Evolutionary conservation across 2,113 vertebrate species (phyloP).

Genomic region (Odocoileus hemionus): DNA sequence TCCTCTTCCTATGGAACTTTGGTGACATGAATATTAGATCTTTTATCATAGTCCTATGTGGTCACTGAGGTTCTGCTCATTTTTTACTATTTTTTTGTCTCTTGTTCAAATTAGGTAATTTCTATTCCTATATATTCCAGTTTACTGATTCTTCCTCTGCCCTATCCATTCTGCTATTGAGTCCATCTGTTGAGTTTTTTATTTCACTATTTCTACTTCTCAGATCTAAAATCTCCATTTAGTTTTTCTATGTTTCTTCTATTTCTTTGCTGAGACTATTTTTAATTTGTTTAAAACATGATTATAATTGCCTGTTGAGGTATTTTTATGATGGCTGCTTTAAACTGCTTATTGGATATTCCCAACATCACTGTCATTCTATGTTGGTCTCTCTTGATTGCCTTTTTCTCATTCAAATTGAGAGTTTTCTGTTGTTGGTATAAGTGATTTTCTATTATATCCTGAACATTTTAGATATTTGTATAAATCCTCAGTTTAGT

Average conservation of each 20-base stretch:
- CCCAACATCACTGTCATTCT: not conserved
- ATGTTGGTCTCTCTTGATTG: not conserved
- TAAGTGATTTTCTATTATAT: not conserved
- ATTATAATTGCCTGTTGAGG: not conserved
- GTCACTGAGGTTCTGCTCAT: not conserved
- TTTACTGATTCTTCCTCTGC: not conserved
- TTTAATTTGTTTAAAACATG: not conserved
- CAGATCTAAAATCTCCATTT: conserved; percentile 19
- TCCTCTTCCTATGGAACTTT: not conserved
- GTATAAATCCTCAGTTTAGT: not conserved
- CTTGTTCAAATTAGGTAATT: conserved; percentile 1
- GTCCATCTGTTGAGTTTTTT: not conserved
- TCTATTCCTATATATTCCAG: not conserved
- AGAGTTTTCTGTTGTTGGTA: not conserved
- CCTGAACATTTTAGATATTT: not conserved
- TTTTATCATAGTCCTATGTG: not conserved
- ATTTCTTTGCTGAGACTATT: conserved; percentile 1
- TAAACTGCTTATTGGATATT: not conserved
- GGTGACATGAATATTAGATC: not conserved
- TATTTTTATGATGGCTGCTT: not conserved
- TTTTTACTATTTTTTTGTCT: conserved; percentile 5
- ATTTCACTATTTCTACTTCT: conserved; percentile 20
- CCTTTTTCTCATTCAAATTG: not conserved
- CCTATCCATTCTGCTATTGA: not conserved
- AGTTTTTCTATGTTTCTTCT: conserved; percentile 18